Evolutionary conservation across 2,113 vertebrate species (phyloP).

Genomic region (Syngnathus typhle): DNA sequence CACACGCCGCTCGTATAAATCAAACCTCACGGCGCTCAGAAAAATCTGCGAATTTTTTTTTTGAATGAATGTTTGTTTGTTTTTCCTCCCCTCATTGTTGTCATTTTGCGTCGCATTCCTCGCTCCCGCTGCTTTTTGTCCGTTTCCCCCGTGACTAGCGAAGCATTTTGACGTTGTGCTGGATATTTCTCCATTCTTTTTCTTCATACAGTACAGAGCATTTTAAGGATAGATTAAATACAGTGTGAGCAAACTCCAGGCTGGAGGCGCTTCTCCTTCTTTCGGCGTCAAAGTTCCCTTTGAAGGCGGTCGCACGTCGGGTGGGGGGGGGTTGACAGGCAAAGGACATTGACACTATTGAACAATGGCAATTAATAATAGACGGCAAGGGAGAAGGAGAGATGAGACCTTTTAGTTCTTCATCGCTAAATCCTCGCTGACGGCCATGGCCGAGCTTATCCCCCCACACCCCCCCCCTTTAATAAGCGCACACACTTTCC

Average conservation of each 20-base stretch:
- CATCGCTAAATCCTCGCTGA: slow-evolving; percentile 64
- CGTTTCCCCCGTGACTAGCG: not conserved
- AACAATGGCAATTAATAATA: slow-evolving; percentile 59
- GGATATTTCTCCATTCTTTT: not conserved
- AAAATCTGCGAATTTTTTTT: too few relatives aligned
- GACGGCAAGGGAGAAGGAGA: slow-evolving; percentile 40
- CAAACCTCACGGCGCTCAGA: too few relatives aligned
- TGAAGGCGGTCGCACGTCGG: slow-evolving; percentile 39
- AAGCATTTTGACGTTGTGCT: not conserved
- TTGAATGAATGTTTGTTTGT: not conserved
- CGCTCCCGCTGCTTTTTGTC: not conserved
- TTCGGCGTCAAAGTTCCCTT: slow-evolving; percentile 26
- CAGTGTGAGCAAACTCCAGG: not conserved
- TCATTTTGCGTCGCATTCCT: not conserved
- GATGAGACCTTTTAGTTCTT: slow-evolving; percentile 56
- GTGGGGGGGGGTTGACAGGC: slow-evolving; percentile 32
- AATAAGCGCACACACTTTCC: slow-evolving; percentile 50
- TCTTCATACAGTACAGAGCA: not conserved
- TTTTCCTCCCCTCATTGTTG: not conserved
- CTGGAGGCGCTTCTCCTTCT: slow-evolving; percentile 1
- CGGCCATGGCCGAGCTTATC: slow-evolving; percentile 41
- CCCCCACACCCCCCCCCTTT: slow-evolving; percentile 37
- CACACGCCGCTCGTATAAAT: too few relatives aligned
- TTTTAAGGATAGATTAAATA: not conserved
- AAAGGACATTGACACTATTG: slow-evolving; percentile 49